Percentiles rank a stretch among this genome's conserved stretches.
These are phyloP conservation scores for Nycticryphes semicollaris DNA, from an alignment of 2,113 vertebrate species.

Conservation along the genomic window DNA sequence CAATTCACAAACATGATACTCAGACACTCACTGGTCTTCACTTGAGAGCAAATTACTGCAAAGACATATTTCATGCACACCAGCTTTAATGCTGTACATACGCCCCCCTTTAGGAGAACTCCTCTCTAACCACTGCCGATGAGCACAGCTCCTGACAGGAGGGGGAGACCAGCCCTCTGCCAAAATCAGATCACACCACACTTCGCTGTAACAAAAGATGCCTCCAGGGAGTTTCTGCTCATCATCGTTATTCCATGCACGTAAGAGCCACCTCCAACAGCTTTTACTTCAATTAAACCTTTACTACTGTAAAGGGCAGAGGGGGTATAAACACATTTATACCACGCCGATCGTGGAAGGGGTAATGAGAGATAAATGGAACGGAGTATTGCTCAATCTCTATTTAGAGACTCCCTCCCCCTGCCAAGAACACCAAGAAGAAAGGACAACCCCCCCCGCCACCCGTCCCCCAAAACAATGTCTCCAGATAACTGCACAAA, in stretches of 20 bases:
- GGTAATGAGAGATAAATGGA: background rate
- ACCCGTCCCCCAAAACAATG: background rate
- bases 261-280: constrained; percentile 25
- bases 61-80: background rate
- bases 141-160: background rate
- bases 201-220: constrained; percentile 34
- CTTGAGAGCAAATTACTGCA: background rate
- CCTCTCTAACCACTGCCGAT: background rate
- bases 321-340: background rate
- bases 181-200: constrained; percentile 12
- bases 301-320: background rate
- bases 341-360: rapidly evolving
- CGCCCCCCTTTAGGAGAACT: background rate
- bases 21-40: background rate
- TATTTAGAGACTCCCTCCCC: background rate
- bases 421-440: background rate
- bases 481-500: background rate
- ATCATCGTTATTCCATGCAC: constrained; percentile 9
- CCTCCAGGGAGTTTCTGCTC: constrained; percentile 20
- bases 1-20: background rate
- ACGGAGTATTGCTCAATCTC: background rate
- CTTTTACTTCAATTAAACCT: constrained; percentile 20
- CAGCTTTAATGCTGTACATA: background rate
- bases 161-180: background rate
- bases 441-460: background rate